A percentile compares a stretch with the other conserved stretches of the same genome.
phyloP scores from a whole-genome alignment of 2,888 invertebrate species.

The Apamea monoglypha region DNA sequence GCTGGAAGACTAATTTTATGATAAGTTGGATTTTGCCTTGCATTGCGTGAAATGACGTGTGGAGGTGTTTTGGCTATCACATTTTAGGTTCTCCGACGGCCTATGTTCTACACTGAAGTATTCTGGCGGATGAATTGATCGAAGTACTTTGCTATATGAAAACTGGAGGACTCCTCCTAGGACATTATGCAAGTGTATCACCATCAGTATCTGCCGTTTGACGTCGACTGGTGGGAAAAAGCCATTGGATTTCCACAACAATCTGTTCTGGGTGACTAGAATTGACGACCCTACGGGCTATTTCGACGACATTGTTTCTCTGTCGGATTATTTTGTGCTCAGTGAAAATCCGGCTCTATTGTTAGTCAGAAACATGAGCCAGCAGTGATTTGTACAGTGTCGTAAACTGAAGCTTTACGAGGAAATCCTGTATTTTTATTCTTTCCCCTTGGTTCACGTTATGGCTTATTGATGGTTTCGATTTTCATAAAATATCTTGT shows the following conservation, averaged over 20 bases:
- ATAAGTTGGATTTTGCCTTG: conserved; percentile 34
- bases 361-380: conserved; percentile 33
- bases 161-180: background rate
- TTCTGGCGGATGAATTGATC: background rate
- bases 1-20: conserved; percentile 67
- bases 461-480: conserved; percentile 56
- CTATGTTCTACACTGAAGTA: background rate
- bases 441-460: conserved; percentile 35
- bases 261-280: too few relatives aligned
- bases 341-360: conserved; percentile 13
- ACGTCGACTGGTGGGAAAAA: background rate
- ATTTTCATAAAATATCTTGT: conserved; percentile 57
- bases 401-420: conserved; percentile 59
- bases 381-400: conserved; percentile 46
- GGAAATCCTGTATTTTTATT: conserved; percentile 50
- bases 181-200: background rate
- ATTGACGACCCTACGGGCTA: too few relatives aligned
- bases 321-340: background rate
- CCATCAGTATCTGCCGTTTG: background rate
- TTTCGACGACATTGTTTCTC: background rate
- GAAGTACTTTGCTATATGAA: background rate
- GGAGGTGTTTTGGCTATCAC: background rate
- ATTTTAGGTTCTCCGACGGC: background rate
- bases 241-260: background rate
- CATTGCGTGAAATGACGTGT: conserved; percentile 4